Base-by-base conservation (phyloP, 2,797 vertebrate genomes). In the Thalassophryne amazonica region DNA sequence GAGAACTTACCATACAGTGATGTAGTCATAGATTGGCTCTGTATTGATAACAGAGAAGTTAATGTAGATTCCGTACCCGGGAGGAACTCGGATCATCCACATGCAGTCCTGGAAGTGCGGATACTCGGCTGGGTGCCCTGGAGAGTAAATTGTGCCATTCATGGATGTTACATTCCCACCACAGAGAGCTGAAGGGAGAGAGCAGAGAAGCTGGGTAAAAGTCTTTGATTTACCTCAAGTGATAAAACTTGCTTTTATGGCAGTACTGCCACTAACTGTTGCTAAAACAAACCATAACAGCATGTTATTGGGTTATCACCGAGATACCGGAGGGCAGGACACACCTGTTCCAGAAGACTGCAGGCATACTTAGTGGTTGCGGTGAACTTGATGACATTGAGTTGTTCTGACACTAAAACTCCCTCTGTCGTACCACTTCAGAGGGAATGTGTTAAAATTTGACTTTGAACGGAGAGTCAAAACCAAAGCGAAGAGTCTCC, bases 121-220 rank as follows among this genome's bases (percentile, higher is more conserved):
- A 61, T 98, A 99, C 79, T 98, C 96, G 6, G 96, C 95, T 23
- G 96, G 96, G 68, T 98, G 98, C 62, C 94, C 94, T 43, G 96
- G 96, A 63, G 96, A 99, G 62, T 96, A 99, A 87, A 99, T 94
- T 27, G 95, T 98, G 42, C 96, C 96, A 75, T 98, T 97, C 92
- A 96, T 93, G 50, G 94, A 89, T 37, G 96, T 99, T 83, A 98
- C 91, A 65, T 99, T 99, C 30, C 96, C 96, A 66, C 96, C 96
- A 75, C 96, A 99, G 33, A 98, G 93, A 58, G 96, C 96, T 99
- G 63, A 5, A 64, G 53, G 38, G 40, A 39, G 31, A 10, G 19
- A 39, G 50, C 51, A 80, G 25, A 31, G 36, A 49, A 36, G 41
- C 15, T 32, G 38, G 42, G 63, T 65, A 70, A 65, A 76, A 62